Evolutionary conservation across 1,140 invertebrate species (phyloP).

Genomic region (Zaprionus nigranus): DNA sequence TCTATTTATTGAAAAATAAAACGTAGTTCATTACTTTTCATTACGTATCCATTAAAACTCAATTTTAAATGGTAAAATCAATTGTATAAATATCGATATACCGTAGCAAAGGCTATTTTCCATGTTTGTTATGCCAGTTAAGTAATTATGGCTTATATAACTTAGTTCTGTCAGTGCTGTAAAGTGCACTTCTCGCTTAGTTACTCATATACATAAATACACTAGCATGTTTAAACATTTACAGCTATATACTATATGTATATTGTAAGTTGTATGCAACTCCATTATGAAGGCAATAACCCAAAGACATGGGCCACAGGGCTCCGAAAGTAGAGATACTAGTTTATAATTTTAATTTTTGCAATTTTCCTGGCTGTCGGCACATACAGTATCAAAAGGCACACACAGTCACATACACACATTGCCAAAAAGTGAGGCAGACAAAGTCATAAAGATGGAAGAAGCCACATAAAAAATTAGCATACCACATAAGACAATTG

Average conservation of each 20-base stretch:
- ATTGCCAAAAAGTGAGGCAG: background rate
- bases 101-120: background rate
- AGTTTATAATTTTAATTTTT: conserved; percentile 82
- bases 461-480: conserved; percentile 67
- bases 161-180: background rate
- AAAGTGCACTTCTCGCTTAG: background rate
- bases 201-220: background rate
- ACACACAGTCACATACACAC: background rate
- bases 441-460: conserved; percentile 27
- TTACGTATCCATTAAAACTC: no score
- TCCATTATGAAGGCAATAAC: conserved; percentile 73
- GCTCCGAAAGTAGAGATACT: conserved; percentile 48
- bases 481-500: conserved; percentile 82
- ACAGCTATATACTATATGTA: conserved; percentile 8
- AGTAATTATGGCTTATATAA: background rate
- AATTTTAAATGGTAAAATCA: no score
- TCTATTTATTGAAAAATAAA: background rate
- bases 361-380: conserved; percentile 58
- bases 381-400: conserved; percentile 28
- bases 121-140: background rate
- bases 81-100: no score
- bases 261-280: conserved; percentile 20
- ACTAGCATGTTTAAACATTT: conserved; percentile 16
- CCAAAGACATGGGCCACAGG: conserved; percentile 42
- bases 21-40: no score